Percentiles rank a stretch among this genome's conserved stretches.
These are phyloP conservation scores for Sebastes wilsoni DNA, from an alignment of 2,797 vertebrate species.

Conservation along the genomic window DNA sequence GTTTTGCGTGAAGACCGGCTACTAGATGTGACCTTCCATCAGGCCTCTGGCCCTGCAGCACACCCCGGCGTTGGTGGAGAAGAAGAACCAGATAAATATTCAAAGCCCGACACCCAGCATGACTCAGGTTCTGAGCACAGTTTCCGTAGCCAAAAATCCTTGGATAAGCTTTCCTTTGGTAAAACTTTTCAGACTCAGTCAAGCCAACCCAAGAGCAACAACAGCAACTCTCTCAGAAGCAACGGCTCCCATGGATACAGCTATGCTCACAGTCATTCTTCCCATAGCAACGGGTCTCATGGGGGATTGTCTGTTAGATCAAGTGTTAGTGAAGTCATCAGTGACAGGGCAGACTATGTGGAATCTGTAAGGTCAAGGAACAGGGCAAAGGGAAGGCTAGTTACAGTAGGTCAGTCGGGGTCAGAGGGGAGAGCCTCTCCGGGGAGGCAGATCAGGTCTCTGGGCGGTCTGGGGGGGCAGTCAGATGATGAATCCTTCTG, in stretches of 20 bases:
- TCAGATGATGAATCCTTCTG: slow-evolving; percentile 57
- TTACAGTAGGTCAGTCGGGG: slow-evolving; percentile 28
- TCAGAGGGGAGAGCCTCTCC: slow-evolving; percentile 26
- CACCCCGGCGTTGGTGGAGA: slow-evolving; percentile 18
- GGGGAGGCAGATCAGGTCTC: slow-evolving; percentile 37
- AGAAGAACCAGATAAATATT: slow-evolving; percentile 34
- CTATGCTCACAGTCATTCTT: slow-evolving; percentile 29
- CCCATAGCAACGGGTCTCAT: slow-evolving; percentile 39
- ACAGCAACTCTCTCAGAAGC: slow-evolving; percentile 46
- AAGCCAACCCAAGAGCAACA: slow-evolving; percentile 15
- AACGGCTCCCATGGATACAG: slow-evolving; percentile 52
- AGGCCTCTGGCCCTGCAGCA: background rate
- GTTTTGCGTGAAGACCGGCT: slow-evolving; percentile 1
- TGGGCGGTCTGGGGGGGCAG: slow-evolving; percentile 16
- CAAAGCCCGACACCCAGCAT: slow-evolving; percentile 23
- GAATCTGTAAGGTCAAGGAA: slow-evolving; percentile 38
- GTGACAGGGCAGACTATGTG: slow-evolving; percentile 57
- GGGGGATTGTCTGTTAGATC: slow-evolving; percentile 43
- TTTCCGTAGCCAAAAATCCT: slow-evolving; percentile 50
- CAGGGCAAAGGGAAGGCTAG: slow-evolving; percentile 5
- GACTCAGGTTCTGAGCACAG: slow-evolving; percentile 61
- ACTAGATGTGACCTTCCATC: slow-evolving; percentile 28
- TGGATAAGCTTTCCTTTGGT: slow-evolving; percentile 36
- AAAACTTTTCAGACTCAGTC: slow-evolving; percentile 35
- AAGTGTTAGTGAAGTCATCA: slow-evolving; percentile 61